Percentiles rank a stretch among this genome's conserved stretches.
Evolutionary conservation across 1,140 invertebrate genomes (phyloP).

Genomic region (Achroia grisella): DNA sequence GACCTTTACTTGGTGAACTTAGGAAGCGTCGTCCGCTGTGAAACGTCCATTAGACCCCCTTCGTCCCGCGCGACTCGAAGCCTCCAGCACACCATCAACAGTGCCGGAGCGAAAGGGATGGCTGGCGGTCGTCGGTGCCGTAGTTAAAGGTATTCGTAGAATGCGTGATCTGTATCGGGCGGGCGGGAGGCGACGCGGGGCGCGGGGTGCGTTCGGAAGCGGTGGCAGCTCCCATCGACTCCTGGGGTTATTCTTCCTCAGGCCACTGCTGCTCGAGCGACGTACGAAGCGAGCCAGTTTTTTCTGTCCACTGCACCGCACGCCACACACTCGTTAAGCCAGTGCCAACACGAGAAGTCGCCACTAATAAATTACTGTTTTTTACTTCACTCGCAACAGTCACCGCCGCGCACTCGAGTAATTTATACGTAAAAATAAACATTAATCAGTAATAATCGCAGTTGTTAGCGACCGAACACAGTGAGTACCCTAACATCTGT

Average conservation of each 20-base stretch:
- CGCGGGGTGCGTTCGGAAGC: slow-evolving; percentile 70
- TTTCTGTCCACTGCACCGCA: slow-evolving; percentile 60
- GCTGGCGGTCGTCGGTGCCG: slow-evolving; percentile 49
- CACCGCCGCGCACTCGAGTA: slow-evolving; percentile 60
- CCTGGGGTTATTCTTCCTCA: slow-evolving; percentile 74
- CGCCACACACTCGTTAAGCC: slow-evolving; percentile 67
- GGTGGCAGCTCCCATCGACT: slow-evolving; percentile 73
- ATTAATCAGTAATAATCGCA: slow-evolving; percentile 64
- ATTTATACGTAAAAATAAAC: slow-evolving; percentile 72
- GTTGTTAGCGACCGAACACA: slow-evolving; percentile 59
- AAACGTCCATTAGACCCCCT: slow-evolving; percentile 62
- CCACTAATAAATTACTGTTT: slow-evolving; percentile 71
- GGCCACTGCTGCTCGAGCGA: slow-evolving; percentile 71
- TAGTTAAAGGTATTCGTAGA: slow-evolving; percentile 68
- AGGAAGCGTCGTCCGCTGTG: slow-evolving; percentile 67
- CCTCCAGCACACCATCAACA: slow-evolving; percentile 42
- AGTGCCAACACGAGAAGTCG: slow-evolving; percentile 71
- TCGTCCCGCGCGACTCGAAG: slow-evolving; percentile 36
- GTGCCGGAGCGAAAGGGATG: slow-evolving; percentile 60
- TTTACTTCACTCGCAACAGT: slow-evolving; percentile 64
- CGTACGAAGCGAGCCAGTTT: slow-evolving; percentile 67
- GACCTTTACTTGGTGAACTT: slow-evolving; percentile 71
- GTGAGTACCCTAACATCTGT: slow-evolving; percentile 58
- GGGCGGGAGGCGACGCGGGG: slow-evolving; percentile 43
- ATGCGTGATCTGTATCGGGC: slow-evolving; percentile 71